These are phyloP conservation scores for Agonopterix heracliana DNA, from an alignment of 2,888 invertebrate species.

Conservation along the genomic window DNA sequence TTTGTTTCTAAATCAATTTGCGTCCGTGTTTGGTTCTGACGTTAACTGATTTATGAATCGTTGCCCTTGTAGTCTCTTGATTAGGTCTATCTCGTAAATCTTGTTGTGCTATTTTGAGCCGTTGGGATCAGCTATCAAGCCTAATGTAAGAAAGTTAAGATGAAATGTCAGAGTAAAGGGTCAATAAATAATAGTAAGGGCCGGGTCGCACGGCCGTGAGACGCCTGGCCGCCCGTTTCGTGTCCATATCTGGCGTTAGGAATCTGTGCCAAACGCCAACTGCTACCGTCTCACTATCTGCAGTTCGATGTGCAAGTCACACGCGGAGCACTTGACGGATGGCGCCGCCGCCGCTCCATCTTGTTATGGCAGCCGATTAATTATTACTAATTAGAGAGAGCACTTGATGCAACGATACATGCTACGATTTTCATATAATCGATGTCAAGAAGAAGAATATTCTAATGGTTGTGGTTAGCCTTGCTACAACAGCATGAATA, in stretches of 20 bases:
- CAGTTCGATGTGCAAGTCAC: not conserved
- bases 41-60: no score
- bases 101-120: no score
- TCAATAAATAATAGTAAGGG: conserved; percentile 46
- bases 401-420: not conserved
- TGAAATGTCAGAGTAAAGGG: conserved; percentile 44
- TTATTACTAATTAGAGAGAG: not conserved
- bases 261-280: conserved; percentile 67
- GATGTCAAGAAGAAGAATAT: no score
- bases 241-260: conserved; percentile 60
- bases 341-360: not conserved
- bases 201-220: conserved; percentile 49
- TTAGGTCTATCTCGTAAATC: no score
- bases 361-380: not conserved
- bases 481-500: no score
- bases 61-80: no score
- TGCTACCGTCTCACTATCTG: conserved; percentile 30
- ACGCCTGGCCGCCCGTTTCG: conserved; percentile 43
- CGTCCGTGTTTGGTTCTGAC: no score
- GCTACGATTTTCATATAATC: no score
- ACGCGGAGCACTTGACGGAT: not conserved
- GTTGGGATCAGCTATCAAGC: not conserved
- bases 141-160: conserved; percentile 34
- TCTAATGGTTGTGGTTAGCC: no score
- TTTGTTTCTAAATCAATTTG: not conserved